phyloP scores from a whole-genome alignment of 2,797 vertebrate species.

The Sphenodon punctatus region DNA sequence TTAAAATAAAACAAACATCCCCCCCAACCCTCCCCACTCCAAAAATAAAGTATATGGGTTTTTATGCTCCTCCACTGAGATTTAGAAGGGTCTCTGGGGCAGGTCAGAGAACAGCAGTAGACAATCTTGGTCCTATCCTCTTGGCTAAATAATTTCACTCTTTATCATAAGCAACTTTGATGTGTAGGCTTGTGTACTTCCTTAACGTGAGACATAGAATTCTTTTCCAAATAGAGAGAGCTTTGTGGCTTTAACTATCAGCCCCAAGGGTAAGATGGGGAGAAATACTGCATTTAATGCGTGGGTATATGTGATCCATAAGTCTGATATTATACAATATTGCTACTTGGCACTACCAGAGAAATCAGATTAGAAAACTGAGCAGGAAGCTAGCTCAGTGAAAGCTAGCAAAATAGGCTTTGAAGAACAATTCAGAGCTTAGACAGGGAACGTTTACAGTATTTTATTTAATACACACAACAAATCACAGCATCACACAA shows the following conservation, averaged over 20 bases:
- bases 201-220: background rate
- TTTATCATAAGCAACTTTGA: background rate
- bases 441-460: background rate
- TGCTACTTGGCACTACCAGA: background rate
- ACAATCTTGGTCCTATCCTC: background rate
- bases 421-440: background rate
- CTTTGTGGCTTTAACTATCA: conserved; percentile 16
- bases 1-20: no score
- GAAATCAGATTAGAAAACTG: background rate
- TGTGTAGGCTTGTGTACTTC: background rate
- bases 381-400: background rate
- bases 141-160: background rate
- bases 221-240: background rate
- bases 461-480: background rate
- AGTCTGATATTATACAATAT: background rate
- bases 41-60: no score
- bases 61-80: no score
- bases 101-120: background rate
- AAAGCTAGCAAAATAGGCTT: background rate
- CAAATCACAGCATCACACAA: conserved; percentile 11
- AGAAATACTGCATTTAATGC: background rate
- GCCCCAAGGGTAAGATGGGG: background rate
- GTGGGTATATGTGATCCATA: background rate
- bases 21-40: no score
- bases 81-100: background rate